Evolutionary conservation across 2,888 invertebrate species (phyloP), one percentile per base, ranked within the genome.

Genomic region (Ceramica pisi): DNA sequence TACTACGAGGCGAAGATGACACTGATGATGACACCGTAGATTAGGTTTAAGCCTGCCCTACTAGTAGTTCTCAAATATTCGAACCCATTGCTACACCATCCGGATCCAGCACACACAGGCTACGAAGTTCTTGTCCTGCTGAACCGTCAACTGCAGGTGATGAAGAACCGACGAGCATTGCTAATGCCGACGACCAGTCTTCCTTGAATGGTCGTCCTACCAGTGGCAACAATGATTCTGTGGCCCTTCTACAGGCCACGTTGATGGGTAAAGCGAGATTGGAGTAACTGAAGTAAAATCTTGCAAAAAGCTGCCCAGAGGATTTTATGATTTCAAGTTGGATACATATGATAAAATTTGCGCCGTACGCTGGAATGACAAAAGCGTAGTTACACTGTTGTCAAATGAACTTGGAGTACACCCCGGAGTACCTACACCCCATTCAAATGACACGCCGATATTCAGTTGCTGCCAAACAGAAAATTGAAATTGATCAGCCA

Each of bases 401-500:
- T 61, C 61, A 19, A 61, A 61, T 48, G 61, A 61, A 31, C 35
- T 48, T 61, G 61, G 61, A 31, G 61, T 61, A 1, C 48, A 61
- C 31, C n/a, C n/a, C n/a, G n/a, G n/a, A n/a, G n/a, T n/a, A n/a
- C n/a, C n/a, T n/a, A n/a, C n/a, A n/a, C n/a, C n/a, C 61, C 48
- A 12, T 61, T 14, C 48, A 61, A 48, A 61, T 35, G 12, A 35
- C 61, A 50, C 3, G 19, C 6, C 26, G 61, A 61, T 61, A 61
- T 48, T 61, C 48, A 61, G 61, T 48, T 48, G 61, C n/a, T 48
- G 38, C 31, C 8, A 31, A 48, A 61, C 19, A 61, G 61, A 61
- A 61, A 61, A 48, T 61, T 1, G 31, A 61, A 31, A 61, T 61
- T 61, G 61, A 61, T 61, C 61, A 61, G 31, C 48, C 61, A 48